These are phyloP conservation scores for Stichopus chloronotus DNA, from an alignment of 35 echinoderm and acorn worm species.

Conservation along the genomic window DNA sequence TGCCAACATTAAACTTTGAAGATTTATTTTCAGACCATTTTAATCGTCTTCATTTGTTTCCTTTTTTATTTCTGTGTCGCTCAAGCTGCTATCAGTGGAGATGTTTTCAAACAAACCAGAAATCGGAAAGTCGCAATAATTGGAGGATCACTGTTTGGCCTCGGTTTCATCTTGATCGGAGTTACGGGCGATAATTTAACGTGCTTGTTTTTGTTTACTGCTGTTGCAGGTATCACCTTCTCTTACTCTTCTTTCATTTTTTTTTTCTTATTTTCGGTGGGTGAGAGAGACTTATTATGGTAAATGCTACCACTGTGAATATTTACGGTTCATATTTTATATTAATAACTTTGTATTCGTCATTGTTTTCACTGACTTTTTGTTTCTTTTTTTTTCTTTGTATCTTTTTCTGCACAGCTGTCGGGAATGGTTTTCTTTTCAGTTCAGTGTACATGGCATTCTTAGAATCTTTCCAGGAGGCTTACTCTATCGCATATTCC, in stretches of 20 bases:
- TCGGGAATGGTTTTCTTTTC: neutral
- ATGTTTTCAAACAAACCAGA: neutral
- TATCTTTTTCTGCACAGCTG: neutral
- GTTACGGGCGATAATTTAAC: neutral
- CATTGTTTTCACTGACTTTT: neutral
- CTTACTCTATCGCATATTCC: neutral
- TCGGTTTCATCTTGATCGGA: neutral
- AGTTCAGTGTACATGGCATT: neutral
- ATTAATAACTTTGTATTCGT: neutral
- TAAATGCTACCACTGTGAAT: neutral
- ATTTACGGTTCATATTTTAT: neutral
- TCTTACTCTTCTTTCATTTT: neutral
- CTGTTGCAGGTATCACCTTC: neutral
- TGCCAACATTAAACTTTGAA: too few species aligned
- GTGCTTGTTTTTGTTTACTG: neutral
- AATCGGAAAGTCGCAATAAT: neutral
- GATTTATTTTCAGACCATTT: too few species aligned
- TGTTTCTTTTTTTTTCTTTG: neutral
- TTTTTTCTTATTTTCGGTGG: neutral
- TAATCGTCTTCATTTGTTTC: neutral
- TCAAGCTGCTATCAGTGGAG: neutral
- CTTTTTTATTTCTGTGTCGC: neutral
- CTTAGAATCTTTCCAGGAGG: neutral
- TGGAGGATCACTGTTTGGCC: neutral
- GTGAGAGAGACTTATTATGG: too few species aligned